These are phyloP conservation scores for Siphamia tubifer DNA, from an alignment of 2,113 vertebrate genomes.

Conservation along the genomic window DNA sequence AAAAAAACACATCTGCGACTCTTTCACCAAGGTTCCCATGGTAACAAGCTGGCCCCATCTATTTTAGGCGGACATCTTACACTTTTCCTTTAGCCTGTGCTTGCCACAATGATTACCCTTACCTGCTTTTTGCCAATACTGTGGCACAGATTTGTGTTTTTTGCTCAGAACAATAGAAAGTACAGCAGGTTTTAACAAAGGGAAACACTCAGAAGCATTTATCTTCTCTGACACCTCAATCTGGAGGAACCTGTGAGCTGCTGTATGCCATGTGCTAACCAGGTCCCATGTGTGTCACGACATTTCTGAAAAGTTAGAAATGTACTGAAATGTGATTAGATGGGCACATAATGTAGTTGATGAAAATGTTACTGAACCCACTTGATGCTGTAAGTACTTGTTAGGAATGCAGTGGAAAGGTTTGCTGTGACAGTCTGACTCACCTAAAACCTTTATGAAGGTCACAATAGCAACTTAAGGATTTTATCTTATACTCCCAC, in stretches of 20 bases:
- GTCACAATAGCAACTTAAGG: neutral
- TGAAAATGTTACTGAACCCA: neutral
- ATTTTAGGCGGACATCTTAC: slow-evolving; percentile 66
- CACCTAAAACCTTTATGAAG: neutral
- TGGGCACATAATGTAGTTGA: too few relatives aligned
- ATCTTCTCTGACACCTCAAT: neutral
- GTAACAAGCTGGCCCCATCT: slow-evolving; percentile 72
- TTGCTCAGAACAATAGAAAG: slow-evolving; percentile 6
- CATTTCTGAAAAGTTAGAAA: neutral
- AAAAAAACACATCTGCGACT: slow-evolving; percentile 38
- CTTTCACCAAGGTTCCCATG: slow-evolving; percentile 69
- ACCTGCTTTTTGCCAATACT: slow-evolving; percentile 47
- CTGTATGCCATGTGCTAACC: neutral
- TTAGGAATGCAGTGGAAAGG: neutral
- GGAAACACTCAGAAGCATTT: neutral
- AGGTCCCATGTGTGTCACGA: neutral
- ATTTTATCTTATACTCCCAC: slow-evolving; percentile 7
- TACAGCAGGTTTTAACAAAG: slow-evolving; percentile 7
- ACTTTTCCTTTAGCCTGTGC: slow-evolving; percentile 52
- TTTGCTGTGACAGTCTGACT: neutral
- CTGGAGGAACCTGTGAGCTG: neutral
- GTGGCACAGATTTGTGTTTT: slow-evolving; percentile 23
- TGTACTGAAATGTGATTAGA: too few relatives aligned
- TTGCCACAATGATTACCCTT: slow-evolving; percentile 59
- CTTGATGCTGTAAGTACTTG: neutral